phyloP scores from a whole-genome alignment of 2,888 invertebrate species.

The Erebia palarica region DNA sequence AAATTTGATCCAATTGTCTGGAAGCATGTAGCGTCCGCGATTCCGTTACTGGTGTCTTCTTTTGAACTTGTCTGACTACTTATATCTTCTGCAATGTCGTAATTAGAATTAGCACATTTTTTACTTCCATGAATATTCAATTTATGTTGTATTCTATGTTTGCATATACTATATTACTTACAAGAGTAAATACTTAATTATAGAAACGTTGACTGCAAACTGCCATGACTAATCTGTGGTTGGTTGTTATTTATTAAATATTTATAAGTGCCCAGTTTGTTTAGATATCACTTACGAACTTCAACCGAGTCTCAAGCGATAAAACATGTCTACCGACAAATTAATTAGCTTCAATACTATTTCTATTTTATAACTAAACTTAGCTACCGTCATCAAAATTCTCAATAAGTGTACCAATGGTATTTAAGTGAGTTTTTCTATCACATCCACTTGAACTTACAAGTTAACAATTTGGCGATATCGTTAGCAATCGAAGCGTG shows the following conservation, averaged over 20 bases:
- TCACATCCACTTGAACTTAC: neutral
- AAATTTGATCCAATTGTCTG: conserved; percentile 43
- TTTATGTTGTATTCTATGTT: conserved; percentile 18
- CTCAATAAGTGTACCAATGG: neutral
- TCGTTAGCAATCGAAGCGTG: neutral
- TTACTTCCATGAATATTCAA: conserved; percentile 42
- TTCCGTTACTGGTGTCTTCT: conserved; percentile 71
- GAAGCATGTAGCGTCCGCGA: conserved; percentile 60
- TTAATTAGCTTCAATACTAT: neutral
- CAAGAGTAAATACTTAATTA: conserved; percentile 26
- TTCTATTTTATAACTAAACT: neutral
- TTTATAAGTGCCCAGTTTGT: conserved; percentile 41
- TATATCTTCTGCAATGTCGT: conserved; percentile 28
- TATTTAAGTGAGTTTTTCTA: neutral
- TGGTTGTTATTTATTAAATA: conserved; percentile 40
- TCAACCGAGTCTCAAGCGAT: neutral
- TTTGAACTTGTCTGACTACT: conserved; percentile 67
- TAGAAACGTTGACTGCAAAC: conserved; percentile 23
- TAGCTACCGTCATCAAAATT: neutral
- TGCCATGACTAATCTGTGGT: conserved; percentile 42
- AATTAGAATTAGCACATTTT: conserved; percentile 16
- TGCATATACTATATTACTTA: conserved; percentile 20
- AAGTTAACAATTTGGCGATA: neutral
- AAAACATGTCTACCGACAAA: neutral
- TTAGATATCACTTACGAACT: conserved; percentile 37